Base-by-base conservation (phyloP, 2,797 vertebrate species). In the Catharus ustulatus region DNA sequence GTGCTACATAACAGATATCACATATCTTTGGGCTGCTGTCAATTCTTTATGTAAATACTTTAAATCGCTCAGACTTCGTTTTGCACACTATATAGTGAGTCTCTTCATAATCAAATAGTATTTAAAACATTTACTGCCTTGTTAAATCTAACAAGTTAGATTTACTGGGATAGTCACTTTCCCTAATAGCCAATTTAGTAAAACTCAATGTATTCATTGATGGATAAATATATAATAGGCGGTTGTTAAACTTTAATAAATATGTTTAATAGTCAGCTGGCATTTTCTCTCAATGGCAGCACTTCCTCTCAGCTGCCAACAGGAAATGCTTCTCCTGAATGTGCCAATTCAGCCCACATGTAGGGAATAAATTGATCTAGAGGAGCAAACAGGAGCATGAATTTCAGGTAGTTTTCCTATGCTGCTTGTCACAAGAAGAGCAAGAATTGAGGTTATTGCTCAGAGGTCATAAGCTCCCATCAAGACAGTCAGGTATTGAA, bases 81-180 rank as follows among this genome's bases (percentile, higher is more conserved):
- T 83, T 86, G 73, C 79, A 79, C 38, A 58, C 40, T 27, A 63
- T 54, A 95, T 58, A 95, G 83, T 36, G 64, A 90, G 78, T 83
- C 73, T 94, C 91, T 95, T 82, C 80, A 94, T 90, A 92, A 96
- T 87, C 86, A 89, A 96, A 81, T 17, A 81, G 90, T 82, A 95
- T 93, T 96, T 89, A 89, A 95, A 94, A 92, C 43, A 76, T 92
- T 96, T 94, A 95, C 74, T 90, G 89, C 81, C 95, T 96, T 91
- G 71, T 97, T 97, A 95, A 97, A 97, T 94, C 93, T 93, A 95
- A 95, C 45, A 64, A 96, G 89, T 92, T 72, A 90, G 69, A 97
- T 91, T 95, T 94, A 96, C 92, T 84, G 58, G 51, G 89, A 95
- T 68, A 90, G 86, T 91, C 96, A 92, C 94, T 96, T 94, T 67